A percentile compares a stretch with the other conserved stretches of the same genome.
Conservation (phyloP, 2,113 vertebrate genomes). For the Ammodytes marinus region DNA sequence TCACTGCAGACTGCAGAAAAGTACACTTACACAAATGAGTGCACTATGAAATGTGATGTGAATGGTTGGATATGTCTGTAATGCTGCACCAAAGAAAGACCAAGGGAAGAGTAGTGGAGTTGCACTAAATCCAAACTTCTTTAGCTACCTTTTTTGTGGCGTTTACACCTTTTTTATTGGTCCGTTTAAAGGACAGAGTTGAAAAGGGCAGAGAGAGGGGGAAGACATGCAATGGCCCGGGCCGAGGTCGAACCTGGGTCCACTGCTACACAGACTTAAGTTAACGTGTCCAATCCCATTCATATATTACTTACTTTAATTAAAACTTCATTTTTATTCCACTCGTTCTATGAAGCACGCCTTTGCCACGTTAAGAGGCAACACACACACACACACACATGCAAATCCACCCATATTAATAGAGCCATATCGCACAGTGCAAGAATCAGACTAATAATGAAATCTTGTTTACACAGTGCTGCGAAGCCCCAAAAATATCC, state of each 20-base stretch:
- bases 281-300: too few relatives aligned
- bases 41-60: background rate
- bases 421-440: background rate
- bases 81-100: background rate
- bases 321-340: too few relatives aligned
- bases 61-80: background rate
- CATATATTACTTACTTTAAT: too few relatives aligned
- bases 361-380: background rate
- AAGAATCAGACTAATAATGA: constrained; percentile 30
- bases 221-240: too few relatives aligned
- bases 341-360: background rate
- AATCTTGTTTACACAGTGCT: background rate
- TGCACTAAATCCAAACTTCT: too few relatives aligned
- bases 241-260: too few relatives aligned
- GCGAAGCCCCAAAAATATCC: constrained; percentile 2
- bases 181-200: too few relatives aligned
- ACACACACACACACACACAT: constrained; percentile 23
- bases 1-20: background rate
- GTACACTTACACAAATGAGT: background rate
- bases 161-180: too few relatives aligned
- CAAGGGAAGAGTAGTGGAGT: background rate
- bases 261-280: too few relatives aligned
- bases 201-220: too few relatives aligned
- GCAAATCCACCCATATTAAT: background rate
- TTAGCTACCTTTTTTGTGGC: too few relatives aligned